Percentiles rank a stretch among this genome's conserved stretches.
phyloP scores from a whole-genome alignment of 2,797 vertebrate species.

The Characodon lateralis region DNA sequence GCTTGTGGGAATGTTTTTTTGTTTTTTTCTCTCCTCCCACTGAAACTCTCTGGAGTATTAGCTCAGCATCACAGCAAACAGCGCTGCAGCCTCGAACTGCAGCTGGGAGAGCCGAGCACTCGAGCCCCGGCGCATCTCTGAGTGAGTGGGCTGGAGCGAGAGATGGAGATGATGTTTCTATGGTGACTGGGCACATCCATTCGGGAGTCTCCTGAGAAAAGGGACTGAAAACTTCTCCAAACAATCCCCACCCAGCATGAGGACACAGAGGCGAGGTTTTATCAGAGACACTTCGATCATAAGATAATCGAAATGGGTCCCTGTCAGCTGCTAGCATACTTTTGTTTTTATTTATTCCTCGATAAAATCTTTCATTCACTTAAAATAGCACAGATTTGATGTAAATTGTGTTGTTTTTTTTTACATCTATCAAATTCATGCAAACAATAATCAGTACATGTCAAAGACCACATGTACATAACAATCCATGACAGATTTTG shows the following conservation, averaged over 20 bases:
- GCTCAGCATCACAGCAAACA: conserved; percentile 41
- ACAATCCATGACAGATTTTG: neutral
- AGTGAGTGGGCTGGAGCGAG: conserved; percentile 69
- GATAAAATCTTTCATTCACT: neutral
- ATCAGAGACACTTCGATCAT: neutral
- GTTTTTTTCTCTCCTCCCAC: conserved; percentile 17
- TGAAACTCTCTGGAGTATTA: conserved; percentile 43
- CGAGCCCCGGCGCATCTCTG: conserved; percentile 54
- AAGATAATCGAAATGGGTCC: neutral
- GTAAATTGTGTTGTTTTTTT: neutral
- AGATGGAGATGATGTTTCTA: conserved; percentile 74
- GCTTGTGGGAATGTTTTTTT: conserved; percentile 44
- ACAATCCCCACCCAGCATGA: neutral
- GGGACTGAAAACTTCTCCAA: conserved; percentile 44
- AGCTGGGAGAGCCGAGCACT: conserved; percentile 57
- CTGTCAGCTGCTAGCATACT: neutral
- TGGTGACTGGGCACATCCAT: conserved; percentile 63
- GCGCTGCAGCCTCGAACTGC: conserved; percentile 54
- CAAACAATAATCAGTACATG: neutral
- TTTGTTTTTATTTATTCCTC: neutral
- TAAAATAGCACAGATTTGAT: neutral
- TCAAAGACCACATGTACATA: neutral
- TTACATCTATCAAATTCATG: neutral
- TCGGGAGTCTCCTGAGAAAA: conserved; percentile 33
- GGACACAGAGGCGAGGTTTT: no score